Evolutionary conservation across 2,888 invertebrate genomes (phyloP), one percentile per base, ranked within the genome.

Genomic region (Apamea sordens): DNA sequence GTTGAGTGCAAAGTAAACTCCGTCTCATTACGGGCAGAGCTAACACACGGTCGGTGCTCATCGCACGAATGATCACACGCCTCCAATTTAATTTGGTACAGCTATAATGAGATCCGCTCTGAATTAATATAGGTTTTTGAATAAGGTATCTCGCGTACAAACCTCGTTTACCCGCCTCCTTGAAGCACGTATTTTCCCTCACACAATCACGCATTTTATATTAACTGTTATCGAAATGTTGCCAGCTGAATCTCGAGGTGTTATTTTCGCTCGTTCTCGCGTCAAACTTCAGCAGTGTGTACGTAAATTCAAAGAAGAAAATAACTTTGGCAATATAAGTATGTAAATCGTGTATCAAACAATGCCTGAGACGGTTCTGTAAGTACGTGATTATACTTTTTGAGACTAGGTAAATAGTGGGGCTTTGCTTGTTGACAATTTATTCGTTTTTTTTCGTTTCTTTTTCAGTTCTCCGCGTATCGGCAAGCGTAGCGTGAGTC

Each of bases 101-200:
- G 89, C 86, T 87, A 90, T 92, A 92, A 93, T 92, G 90, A 91
- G 92, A 92, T 91, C 85, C 88, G 87, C 82, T 88, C 89, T 80
- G 88, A 92, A 92, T 93, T 92, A 92, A 92, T 91, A 90, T 86
- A 90, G 90, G 89, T 88, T 91, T 92, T 91, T 90, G 91, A 90
- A 90, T 90, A 90, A 88, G 79, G 84, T 85, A 85, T 84, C 87
- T 87, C 69, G 76, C 80, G 80, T 80, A 77, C 83, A 80, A 86
- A 86, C 74, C 83, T 88, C 89, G 78, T 86, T 88, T 87, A 82
- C 80, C 73, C 79, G 80, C 85, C 69, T 83, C 6, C 70, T 71
- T 70, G 71, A 76, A 83, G 59, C 84, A 84, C 85, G 82, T 87
- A 83, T 88, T 87, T 86, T 81, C 74, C 64, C 61, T 64, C 79